Evolutionary conservation across 2,888 invertebrate species (phyloP), one percentile per base, ranked within the genome.

Genomic region (Neocrepidodera transversa): DNA sequence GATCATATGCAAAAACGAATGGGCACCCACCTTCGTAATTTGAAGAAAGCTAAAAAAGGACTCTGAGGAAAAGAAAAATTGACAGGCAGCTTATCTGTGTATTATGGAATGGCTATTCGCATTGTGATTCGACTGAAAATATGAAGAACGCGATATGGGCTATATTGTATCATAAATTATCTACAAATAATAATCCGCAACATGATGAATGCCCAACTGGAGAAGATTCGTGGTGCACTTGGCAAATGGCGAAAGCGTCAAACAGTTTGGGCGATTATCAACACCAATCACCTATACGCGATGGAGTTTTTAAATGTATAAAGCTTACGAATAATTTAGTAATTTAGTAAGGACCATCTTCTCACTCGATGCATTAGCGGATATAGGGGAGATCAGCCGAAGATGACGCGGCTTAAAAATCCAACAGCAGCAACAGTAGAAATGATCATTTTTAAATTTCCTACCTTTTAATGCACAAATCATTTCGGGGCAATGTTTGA

Each of bases 1-100:
- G 66, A 65, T 14, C 68, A 67, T 42, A 38, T 66, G 1, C 61
- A 69, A 51, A 67, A 69, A 26, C 13, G 62, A 56, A 58, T 67
- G 67, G 65, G 66, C 5, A 56, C 47, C 16, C 66, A 67, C 36
- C 63, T 69, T 1, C 58, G 68, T 30, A 54, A 49, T 14, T n/a
- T 23, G n/a, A 30, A n/a, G 8, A 30, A 30, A 30, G n/a, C n/a
- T n/a, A n/a, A 7, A 30, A 30, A 30, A 30, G 2, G 8, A 7
- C 8, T 30, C 5, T 3, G 30, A 3, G 30, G 30, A 30, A 30
- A 10, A 30, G 30, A 10, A 30, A 30, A 30, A 10, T 30, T 30
- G 30, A 30, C 30, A n/a, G n/a, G 30, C 3, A n/a, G 30, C n/a
- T 30, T 23, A n/a, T 6, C 5, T 10, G 8, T 10, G 5, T 30